Conservation (phyloP, 2,888 invertebrate species). For the Celastrina argiolus region DNA sequence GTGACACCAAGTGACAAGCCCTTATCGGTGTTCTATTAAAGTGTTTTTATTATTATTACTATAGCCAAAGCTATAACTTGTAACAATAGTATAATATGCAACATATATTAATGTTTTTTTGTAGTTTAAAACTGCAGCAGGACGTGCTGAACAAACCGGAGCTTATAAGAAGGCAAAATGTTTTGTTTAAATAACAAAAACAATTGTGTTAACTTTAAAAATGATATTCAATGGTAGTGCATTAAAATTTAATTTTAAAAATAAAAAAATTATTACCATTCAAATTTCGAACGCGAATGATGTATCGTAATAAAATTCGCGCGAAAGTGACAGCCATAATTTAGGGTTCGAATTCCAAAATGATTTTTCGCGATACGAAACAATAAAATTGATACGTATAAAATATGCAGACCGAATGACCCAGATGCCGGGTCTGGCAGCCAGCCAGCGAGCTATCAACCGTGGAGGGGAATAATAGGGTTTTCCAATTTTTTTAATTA, state of each 20-base stretch:
- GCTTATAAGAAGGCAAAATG: no score
- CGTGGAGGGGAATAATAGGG: constrained; percentile 54
- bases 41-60: no score
- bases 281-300: not conserved
- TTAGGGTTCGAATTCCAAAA: constrained; percentile 28
- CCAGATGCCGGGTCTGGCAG: constrained; percentile 61
- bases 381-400: constrained; percentile 41
- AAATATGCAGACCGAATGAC: constrained; percentile 52
- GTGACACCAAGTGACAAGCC: not conserved
- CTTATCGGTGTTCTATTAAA: not conserved
- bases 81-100: no score
- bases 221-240: not conserved
- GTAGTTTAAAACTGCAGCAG: no score
- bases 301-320: not conserved
- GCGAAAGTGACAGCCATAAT: constrained; percentile 13
- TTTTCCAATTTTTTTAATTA: constrained; percentile 71
- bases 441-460: constrained; percentile 63
- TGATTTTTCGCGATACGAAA: constrained; percentile 35
- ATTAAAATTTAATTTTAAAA: no score
- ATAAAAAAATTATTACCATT: not conserved
- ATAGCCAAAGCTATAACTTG: no score
- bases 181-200: no score
- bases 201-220: not conserved
- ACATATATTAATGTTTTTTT: no score
- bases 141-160: no score